phyloP scores from a whole-genome alignment of 2,113 vertebrate species.

The Cynoglossus semilaevis region DNA sequence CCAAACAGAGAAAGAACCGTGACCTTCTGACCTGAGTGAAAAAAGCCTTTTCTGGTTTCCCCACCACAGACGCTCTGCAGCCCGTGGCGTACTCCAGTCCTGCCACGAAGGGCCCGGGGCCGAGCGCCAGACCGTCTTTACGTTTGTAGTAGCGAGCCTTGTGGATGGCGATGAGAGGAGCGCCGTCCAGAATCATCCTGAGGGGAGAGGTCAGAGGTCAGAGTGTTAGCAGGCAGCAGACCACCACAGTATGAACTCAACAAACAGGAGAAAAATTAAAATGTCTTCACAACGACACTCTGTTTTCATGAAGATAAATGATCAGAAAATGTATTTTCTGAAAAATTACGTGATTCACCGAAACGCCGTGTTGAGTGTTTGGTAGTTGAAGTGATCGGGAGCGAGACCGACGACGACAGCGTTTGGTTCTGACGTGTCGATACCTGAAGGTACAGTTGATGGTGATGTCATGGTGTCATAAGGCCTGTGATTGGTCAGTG shows the following conservation, averaged over 20 bases:
- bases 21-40: slow-evolving; percentile 84
- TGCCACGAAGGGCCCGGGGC: slow-evolving; percentile 90
- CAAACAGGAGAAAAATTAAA: too few species aligned
- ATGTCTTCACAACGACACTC: too few species aligned
- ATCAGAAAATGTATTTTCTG: too few species aligned
- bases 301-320: too few species aligned
- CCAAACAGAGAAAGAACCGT: background rate
- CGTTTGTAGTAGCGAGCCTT: slow-evolving; percentile 94
- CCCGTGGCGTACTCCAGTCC: slow-evolving; percentile 89
- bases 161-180: slow-evolving; percentile 93
- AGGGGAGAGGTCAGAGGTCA: too few species aligned
- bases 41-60: slow-evolving; percentile 89
- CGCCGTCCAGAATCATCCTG: slow-evolving; percentile 88
- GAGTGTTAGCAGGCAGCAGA: too few species aligned
- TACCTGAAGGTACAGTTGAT: slow-evolving; percentile 70
- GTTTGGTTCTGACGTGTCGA: slow-evolving; percentile 85
- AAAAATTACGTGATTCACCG: slow-evolving; percentile 42
- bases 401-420: slow-evolving; percentile 92
- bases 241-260: too few species aligned
- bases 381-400: slow-evolving; percentile 91
- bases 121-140: slow-evolving; percentile 88
- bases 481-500: too few species aligned
- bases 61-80: slow-evolving; percentile 84
- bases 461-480: too few species aligned
- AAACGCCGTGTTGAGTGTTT: slow-evolving; percentile 90